Evolutionary conservation across 92 coral and sea anemone genomes (phyloP).

Genomic region (Zoanthus sansibaricus): DNA sequence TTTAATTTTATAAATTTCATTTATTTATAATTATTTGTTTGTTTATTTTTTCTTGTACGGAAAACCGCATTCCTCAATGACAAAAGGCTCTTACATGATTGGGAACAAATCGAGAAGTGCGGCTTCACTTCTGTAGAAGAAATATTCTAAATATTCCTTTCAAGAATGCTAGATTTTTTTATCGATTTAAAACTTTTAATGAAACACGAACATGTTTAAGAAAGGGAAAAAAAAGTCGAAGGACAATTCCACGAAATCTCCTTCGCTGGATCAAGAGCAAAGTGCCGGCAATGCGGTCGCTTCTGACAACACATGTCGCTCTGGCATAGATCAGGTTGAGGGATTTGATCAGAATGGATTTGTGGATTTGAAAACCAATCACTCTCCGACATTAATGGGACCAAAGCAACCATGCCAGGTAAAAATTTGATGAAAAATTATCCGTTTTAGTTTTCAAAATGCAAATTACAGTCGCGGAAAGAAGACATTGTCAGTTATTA

Average conservation of each 20-base stretch:
- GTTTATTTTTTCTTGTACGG: neutral
- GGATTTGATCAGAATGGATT: slow-evolving; percentile 86
- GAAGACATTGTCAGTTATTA: no score
- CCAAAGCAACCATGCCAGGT: slow-evolving; percentile 86
- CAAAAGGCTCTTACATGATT: neutral
- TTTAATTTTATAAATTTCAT: no score
- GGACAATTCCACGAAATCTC: slow-evolving; percentile 45
- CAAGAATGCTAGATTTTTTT: neutral
- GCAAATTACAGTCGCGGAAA: no score
- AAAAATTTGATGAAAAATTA: neutral
- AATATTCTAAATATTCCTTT: neutral
- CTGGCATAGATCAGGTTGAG: slow-evolving; percentile 52
- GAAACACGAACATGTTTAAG: slow-evolving; percentile 62
- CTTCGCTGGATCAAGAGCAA: neutral
- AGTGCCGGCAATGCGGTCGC: neutral
- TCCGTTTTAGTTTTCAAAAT: neutral
- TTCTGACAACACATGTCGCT: neutral
- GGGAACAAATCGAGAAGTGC: neutral
- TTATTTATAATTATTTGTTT: no score
- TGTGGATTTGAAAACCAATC: slow-evolving; percentile 76
- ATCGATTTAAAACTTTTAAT: neutral
- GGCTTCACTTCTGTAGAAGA: neutral
- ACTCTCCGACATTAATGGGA: slow-evolving; percentile 71
- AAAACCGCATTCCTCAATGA: slow-evolving; percentile 21
- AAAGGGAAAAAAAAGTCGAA: slow-evolving; percentile 79